Evolutionary conservation across 2,113 vertebrate species (phyloP).

Genomic region (Cinclus cinclus): DNA sequence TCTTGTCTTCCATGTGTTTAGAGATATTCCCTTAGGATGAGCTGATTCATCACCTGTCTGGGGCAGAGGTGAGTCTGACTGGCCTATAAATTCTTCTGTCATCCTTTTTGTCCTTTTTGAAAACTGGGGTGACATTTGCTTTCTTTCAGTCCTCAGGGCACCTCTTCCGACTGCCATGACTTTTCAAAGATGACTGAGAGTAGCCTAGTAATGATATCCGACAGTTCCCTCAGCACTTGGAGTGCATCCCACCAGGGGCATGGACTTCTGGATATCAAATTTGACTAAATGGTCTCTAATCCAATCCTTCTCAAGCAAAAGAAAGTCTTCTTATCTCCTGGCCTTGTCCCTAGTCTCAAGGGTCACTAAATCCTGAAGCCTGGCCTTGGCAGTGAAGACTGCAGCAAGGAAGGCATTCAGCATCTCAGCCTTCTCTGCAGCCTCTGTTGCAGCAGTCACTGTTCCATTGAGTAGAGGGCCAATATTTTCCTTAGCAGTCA

Average conservation of each 20-base stretch:
- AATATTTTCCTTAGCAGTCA: background rate
- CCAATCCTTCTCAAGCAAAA: background rate
- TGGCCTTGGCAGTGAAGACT: background rate
- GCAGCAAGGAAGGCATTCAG: background rate
- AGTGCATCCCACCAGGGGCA: background rate
- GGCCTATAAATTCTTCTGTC: too few species aligned
- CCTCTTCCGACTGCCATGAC: background rate
- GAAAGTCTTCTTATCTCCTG: background rate
- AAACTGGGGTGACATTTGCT: background rate
- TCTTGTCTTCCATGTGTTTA: background rate
- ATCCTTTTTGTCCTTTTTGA: background rate
- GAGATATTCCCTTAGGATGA: background rate
- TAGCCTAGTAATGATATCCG: background rate
- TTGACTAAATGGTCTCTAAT: background rate
- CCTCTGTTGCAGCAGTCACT: background rate
- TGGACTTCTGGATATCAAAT: background rate
- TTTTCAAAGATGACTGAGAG: background rate
- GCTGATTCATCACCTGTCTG: background rate
- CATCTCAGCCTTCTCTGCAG: background rate
- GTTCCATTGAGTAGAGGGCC: background rate
- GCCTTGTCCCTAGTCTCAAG: background rate
- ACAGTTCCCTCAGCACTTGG: background rate
- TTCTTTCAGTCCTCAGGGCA: background rate
- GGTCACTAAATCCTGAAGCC: too few species aligned
- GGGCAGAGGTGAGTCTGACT: background rate